Evolutionary conservation across 2,888 invertebrate genomes (phyloP).

Genomic region (Tenthredo notha): DNA sequence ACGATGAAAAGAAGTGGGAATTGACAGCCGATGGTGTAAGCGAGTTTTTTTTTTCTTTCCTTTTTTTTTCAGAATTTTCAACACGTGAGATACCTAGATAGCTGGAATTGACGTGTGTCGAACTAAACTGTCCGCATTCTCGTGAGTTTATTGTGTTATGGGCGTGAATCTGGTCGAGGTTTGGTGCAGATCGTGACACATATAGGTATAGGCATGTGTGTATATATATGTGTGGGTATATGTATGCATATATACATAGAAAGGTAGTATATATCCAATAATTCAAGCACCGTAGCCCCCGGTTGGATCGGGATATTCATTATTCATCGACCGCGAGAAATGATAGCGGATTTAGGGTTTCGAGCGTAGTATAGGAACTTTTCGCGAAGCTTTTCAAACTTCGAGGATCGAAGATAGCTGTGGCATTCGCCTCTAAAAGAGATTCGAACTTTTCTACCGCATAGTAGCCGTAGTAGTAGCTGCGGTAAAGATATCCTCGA

Average conservation of each 20-base stretch:
- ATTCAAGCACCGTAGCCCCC: not conserved
- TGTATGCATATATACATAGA: not conserved
- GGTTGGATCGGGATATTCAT: slow-evolving; percentile 19
- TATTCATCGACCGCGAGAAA: slow-evolving; percentile 44
- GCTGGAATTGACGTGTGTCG: slow-evolving; percentile 46
- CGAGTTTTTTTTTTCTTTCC: too few species aligned
- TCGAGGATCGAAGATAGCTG: slow-evolving; percentile 13
- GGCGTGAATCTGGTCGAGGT: not conserved
- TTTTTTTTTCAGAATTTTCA: not conserved
- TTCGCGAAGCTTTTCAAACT: slow-evolving; percentile 24
- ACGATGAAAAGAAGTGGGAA: not conserved
- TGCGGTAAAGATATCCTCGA: not conserved
- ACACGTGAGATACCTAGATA: not conserved
- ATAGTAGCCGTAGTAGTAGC: not conserved
- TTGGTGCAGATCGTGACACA: not conserved
- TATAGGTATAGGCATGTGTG: not conserved
- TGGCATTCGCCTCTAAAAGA: not conserved
- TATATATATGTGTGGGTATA: not conserved
- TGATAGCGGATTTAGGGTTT: slow-evolving; percentile 32
- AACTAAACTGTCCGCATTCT: slow-evolving; percentile 21
- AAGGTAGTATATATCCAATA: slow-evolving; percentile 3
- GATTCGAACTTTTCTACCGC: slow-evolving; percentile 30
- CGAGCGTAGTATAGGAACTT: not conserved
- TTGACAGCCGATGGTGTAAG: not conserved
- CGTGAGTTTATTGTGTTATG: slow-evolving; percentile 37